Conservation (phyloP, 1,140 invertebrate genomes). For the Chlorops oryzae region DNA sequence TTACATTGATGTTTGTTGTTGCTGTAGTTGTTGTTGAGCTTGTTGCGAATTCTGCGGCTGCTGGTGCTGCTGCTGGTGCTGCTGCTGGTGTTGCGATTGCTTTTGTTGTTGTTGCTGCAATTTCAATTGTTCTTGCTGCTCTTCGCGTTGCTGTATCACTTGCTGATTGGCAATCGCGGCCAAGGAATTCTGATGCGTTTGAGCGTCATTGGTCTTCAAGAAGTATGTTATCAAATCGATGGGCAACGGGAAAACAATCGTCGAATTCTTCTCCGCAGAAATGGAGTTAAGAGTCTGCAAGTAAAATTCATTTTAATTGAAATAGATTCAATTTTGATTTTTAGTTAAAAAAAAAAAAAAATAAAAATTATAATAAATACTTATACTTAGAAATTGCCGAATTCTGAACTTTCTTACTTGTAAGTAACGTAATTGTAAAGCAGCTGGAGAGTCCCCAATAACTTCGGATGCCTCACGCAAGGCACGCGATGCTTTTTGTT, state of each 20-base stretch:
- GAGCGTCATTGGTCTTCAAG: conserved; percentile 15
- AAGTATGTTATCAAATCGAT: conserved; percentile 59
- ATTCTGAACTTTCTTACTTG: conserved; percentile 21
- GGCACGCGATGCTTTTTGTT: conserved; percentile 80
- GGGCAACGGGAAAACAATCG: conserved; percentile 85
- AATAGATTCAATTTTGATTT: background rate
- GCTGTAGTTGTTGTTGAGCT: background rate
- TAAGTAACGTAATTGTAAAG: conserved; percentile 57
- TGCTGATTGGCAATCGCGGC: too few relatives aligned
- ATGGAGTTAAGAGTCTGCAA: conserved; percentile 75
- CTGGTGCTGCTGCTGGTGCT: background rate
- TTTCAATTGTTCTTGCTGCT: too few relatives aligned
- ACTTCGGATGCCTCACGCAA: conserved; percentile 87
- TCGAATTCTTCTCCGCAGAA: conserved; percentile 87
- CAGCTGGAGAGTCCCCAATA: conserved; percentile 77
- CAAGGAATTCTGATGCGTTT: conserved; percentile 4
- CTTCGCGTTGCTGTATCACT: too few relatives aligned
- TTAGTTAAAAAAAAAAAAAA: background rate
- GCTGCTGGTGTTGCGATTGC: background rate
- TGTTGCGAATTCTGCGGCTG: background rate
- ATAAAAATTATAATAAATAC: background rate
- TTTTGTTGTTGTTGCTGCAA: background rate
- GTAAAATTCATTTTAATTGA: conserved; percentile 16
- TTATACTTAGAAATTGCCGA: background rate
- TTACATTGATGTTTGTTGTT: background rate